A percentile compares a stretch with the other conserved stretches of the same genome.
These are phyloP conservation scores for Bursaphelenchus mucronatus DNA, from an alignment of 1,140 invertebrate species.

Conservation along the genomic window DNA sequence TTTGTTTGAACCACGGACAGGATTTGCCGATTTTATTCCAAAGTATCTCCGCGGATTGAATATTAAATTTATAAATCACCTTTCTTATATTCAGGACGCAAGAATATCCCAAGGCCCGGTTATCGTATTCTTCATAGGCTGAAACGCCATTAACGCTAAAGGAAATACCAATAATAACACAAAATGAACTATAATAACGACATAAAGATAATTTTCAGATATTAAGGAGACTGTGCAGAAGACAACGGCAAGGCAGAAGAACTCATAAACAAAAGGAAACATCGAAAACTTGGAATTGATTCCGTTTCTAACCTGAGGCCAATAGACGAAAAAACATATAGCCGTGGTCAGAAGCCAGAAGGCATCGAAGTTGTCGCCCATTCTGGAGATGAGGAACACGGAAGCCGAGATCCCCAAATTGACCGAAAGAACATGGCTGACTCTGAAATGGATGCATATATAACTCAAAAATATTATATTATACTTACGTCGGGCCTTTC, in stretches of 20 bases:
- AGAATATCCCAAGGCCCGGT: conserved; percentile 94
- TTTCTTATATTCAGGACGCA: neutral
- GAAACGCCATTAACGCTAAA: conserved; percentile 73
- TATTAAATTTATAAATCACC: no score
- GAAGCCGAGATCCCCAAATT: conserved; percentile 62
- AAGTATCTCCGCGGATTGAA: no score
- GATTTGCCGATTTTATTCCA: no score
- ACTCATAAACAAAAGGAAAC: conserved; percentile 14
- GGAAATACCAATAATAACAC: conserved; percentile 70
- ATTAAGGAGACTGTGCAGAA: conserved; percentile 45
- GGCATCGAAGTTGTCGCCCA: conserved; percentile 73
- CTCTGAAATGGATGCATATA: conserved; percentile 34
- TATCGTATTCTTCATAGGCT: conserved; percentile 80
- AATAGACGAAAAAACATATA: conserved; percentile 79
- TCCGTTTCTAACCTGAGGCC: conserved; percentile 73
- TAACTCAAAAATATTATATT: neutral
- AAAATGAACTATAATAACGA: conserved; percentile 63
- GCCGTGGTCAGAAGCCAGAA: conserved; percentile 83
- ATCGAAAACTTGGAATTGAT: conserved; percentile 58
- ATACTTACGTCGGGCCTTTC: conserved; percentile 68
- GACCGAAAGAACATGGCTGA: conserved; percentile 43
- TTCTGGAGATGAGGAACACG: conserved; percentile 83
- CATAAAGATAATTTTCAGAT: conserved; percentile 51
- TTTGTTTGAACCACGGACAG: no score
- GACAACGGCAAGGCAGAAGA: conserved; percentile 8